Percentiles rank a stretch among this genome's conserved stretches.
These are phyloP conservation scores for Parotia lawesii DNA, from an alignment of 2,113 vertebrate genomes.

Conservation along the genomic window DNA sequence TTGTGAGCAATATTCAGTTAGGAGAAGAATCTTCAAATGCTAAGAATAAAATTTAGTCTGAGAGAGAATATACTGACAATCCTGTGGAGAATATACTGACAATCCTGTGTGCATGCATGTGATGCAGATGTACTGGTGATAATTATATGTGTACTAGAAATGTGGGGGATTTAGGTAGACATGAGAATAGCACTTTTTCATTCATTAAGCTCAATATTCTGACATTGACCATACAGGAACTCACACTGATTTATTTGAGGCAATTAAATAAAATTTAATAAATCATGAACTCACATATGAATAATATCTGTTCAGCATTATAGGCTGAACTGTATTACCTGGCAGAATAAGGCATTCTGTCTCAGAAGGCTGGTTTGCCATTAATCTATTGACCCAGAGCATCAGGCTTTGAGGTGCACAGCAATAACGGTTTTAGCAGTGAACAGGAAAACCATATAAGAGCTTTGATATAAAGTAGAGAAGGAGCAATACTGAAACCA, in stretches of 20 bases:
- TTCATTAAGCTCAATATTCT: background rate
- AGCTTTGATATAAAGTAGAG: background rate
- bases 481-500: background rate
- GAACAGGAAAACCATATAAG: background rate
- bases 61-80: background rate
- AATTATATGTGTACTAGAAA: background rate
- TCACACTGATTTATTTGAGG: background rate
- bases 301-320: background rate
- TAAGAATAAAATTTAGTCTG: background rate
- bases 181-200: background rate
- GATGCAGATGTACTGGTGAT: background rate
- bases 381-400: background rate
- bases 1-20: background rate
- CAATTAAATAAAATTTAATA: background rate
- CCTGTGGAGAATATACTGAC: background rate
- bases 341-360: background rate
- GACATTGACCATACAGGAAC: background rate
- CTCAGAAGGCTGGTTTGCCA: background rate
- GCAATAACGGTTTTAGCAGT: background rate
- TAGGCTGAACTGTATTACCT: background rate
- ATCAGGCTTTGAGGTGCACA: background rate
- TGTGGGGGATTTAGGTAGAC: background rate
- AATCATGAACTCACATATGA: background rate
- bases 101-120: background rate
- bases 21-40: background rate